A percentile compares a stretch with the other conserved stretches of the same genome.
Evolutionary conservation across 2,113 vertebrate genomes (phyloP).

Genomic region (Paedocypris sp.): DNA sequence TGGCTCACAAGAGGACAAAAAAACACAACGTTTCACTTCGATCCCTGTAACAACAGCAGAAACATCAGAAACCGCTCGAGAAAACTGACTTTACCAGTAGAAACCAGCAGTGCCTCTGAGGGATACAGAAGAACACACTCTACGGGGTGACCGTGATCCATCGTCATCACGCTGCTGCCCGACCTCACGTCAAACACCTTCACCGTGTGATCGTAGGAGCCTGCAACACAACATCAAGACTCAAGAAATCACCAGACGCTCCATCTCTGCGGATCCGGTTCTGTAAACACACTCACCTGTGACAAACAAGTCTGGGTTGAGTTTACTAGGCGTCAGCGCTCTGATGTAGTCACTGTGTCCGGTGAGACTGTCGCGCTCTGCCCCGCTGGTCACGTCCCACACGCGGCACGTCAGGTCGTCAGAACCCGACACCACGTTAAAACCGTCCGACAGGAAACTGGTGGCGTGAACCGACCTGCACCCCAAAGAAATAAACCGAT

Average conservation of each 20-base stretch:
- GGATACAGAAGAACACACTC: constrained; percentile 92
- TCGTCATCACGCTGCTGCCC: constrained; percentile 74
- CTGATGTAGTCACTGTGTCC: constrained; percentile 90
- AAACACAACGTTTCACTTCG: no score
- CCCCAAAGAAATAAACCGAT: neutral
- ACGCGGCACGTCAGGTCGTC: constrained; percentile 83
- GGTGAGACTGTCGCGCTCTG: constrained; percentile 64
- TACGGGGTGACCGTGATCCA: constrained; percentile 89
- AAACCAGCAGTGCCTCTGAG: constrained; percentile 85
- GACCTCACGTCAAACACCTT: constrained; percentile 83
- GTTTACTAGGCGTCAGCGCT: constrained; percentile 75
- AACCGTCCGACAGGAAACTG: constrained; percentile 81
- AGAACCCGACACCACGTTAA: constrained; percentile 78
- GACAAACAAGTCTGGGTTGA: constrained; percentile 83
- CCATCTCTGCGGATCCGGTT: neutral
- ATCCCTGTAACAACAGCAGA: no score
- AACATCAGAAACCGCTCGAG: neutral
- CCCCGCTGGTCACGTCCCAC: constrained; percentile 82
- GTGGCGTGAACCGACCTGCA: constrained; percentile 79
- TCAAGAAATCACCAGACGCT: neutral
- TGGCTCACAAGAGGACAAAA: no score
- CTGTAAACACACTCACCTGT: constrained; percentile 65
- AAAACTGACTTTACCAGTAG: constrained; percentile 71
- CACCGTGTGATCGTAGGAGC: constrained; percentile 91
- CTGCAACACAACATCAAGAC: constrained; percentile 45